phyloP scores from a whole-genome alignment of 2,797 vertebrate genomes.

The Mormyrus proboscirostris region DNA sequence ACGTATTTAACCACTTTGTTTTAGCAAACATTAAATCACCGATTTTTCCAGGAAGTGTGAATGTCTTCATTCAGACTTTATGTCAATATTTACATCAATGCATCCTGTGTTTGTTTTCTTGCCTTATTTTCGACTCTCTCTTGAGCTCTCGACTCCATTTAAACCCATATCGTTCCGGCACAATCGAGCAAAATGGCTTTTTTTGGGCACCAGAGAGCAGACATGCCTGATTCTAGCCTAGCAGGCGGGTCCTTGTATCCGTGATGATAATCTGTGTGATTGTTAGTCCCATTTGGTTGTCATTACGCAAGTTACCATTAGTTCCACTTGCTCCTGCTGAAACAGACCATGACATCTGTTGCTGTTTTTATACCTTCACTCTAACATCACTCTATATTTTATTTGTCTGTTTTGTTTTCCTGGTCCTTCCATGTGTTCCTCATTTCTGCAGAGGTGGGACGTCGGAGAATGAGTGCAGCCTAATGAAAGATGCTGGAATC shows the following conservation, averaged over 20 bases:
- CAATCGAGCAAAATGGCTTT: background rate
- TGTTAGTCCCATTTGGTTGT: background rate
- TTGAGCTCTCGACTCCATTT: background rate
- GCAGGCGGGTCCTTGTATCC: background rate
- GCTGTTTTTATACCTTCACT: background rate
- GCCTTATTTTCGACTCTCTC: background rate
- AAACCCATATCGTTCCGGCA: background rate
- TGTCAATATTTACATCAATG: background rate
- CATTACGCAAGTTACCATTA: background rate
- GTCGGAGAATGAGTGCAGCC: background rate
- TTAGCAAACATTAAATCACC: background rate
- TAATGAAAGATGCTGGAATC: background rate
- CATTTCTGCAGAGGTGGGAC: constrained; percentile 9
- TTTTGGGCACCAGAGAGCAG: background rate
- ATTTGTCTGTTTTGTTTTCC: background rate
- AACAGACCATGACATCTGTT: background rate
- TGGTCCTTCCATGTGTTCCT: background rate
- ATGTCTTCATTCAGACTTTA: background rate
- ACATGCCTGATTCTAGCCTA: background rate
- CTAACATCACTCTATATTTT: background rate
- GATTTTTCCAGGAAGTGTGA: background rate
- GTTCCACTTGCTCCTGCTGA: background rate
- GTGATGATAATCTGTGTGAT: background rate
- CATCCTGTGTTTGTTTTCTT: background rate
- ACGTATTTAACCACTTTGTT: background rate